Evolutionary conservation across 2,888 invertebrate species (phyloP).

Genomic region (Harpalus rufipes): DNA sequence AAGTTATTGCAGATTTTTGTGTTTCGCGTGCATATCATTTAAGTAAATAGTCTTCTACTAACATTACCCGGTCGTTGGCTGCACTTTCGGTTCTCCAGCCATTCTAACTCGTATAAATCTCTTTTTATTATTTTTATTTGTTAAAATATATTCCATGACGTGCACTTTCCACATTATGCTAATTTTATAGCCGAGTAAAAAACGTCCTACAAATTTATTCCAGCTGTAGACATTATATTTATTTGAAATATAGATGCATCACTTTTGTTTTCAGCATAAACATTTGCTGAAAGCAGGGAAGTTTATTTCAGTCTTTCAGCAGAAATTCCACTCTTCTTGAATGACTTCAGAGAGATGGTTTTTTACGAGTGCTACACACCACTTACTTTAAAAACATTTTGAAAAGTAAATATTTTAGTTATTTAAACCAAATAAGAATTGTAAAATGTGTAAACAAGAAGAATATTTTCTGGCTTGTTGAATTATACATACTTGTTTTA

Average conservation of each 20-base stretch:
- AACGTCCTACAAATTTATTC: constrained; percentile 45
- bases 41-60: background rate
- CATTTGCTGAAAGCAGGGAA: background rate
- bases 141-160: constrained; percentile 47
- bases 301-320: constrained; percentile 13
- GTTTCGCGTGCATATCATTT: background rate
- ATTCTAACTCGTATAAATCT: constrained; percentile 51
- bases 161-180: constrained; percentile 55
- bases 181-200: constrained; percentile 54
- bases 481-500: too few species aligned
- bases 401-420: too few species aligned
- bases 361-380: too few species aligned
- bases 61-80: constrained; percentile 30
- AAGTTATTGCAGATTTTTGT: background rate
- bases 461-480: too few species aligned
- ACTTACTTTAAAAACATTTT: too few species aligned
- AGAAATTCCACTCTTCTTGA: background rate
- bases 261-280: constrained; percentile 38
- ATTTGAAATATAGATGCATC: constrained; percentile 41
- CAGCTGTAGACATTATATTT: constrained; percentile 49
- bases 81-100: constrained; percentile 22
- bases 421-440: too few species aligned
- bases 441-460: too few species aligned
- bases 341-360: too few species aligned
- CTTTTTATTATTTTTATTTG: constrained; percentile 63